Percentiles rank a stretch among this genome's conserved stretches.
Conservation (phyloP, 2,888 invertebrate genomes). For the Leptopilina drosophilae region DNA sequence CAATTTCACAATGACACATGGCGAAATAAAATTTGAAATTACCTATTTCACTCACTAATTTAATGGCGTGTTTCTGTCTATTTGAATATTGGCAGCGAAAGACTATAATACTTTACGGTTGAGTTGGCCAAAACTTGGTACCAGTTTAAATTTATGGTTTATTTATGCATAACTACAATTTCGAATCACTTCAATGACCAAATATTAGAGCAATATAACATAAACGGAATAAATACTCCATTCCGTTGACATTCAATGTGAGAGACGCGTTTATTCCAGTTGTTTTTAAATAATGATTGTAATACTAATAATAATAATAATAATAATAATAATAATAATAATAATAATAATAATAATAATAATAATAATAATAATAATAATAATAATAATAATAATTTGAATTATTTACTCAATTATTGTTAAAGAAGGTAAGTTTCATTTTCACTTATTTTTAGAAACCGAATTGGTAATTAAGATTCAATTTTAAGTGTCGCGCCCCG, state of each 20-base stretch:
- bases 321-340: too few relatives aligned
- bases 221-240: conserved; percentile 2
- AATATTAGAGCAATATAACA: conserved; percentile 13
- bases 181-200: not conserved
- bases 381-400: too few relatives aligned
- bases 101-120: conserved; percentile 11
- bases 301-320: too few relatives aligned
- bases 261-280: too few relatives aligned
- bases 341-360: too few relatives aligned
- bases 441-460: too few relatives aligned
- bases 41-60: not conserved
- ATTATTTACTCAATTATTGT: too few relatives aligned
- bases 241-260: not conserved
- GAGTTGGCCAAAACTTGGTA: conserved; percentile 6
- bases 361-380: too few relatives aligned
- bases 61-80: not conserved
- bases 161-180: conserved; percentile 5
- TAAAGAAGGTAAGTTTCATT: too few relatives aligned
- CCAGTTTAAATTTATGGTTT: conserved; percentile 6
- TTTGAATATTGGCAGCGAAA: conserved; percentile 11
- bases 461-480: too few relatives aligned
- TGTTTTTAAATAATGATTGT: too few relatives aligned
- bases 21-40: conserved; percentile 7
- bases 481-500: too few relatives aligned
- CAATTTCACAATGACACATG: not conserved